Evolutionary conservation across 1,140 invertebrate genomes (phyloP), one percentile per base, ranked within the genome.

Genomic region (Saxidomus purpurata): DNA sequence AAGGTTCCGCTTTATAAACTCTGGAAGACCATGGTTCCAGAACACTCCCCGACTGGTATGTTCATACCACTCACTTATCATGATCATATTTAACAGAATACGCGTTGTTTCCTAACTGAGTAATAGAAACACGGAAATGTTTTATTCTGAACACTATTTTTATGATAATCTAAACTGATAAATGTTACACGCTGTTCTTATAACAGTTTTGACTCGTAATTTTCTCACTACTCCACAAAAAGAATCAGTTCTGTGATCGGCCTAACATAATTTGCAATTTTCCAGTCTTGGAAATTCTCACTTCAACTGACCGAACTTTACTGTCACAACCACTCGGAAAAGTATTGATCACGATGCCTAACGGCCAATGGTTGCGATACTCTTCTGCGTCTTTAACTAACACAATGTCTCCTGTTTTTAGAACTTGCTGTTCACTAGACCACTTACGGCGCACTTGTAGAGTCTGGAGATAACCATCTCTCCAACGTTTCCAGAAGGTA

Each of bases 391-490:
- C 19, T 55, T 55, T 55, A 19, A 55, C 52, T 55, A 55, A n/a
- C 19, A 22, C 52, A 19, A 55, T 22, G 22, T 55, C 52, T 19
- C 52, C 22, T 55, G 8, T 3, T 55, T 55, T 55, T 4, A 55
- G 19, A n/a, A 11, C 52, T 55, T 13, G 19, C 3, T 25, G 3
- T 43, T 43, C n/a, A n/a, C n/a, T n/a, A n/a, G n/a, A n/a, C n/a
- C n/a, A n/a, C n/a, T n/a, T n/a, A n/a, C n/a, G n/a, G n/a, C n/a
- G n/a, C n/a, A 8, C 19, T 55, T 19, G 22, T 55, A 82, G 31
- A 61, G 79, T 82, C 25, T 82, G 79, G 19, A 82, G 28, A 40
- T 61, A 82, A 15, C 59, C 79, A 49, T 63, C 15, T 8, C 34
- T 1, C 79, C 79, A 80, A 2, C n/a, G 47, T 52, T 52, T 59